These are phyloP conservation scores for Cylas formicarius DNA, from an alignment of 1,140 invertebrate species.

Conservation along the genomic window DNA sequence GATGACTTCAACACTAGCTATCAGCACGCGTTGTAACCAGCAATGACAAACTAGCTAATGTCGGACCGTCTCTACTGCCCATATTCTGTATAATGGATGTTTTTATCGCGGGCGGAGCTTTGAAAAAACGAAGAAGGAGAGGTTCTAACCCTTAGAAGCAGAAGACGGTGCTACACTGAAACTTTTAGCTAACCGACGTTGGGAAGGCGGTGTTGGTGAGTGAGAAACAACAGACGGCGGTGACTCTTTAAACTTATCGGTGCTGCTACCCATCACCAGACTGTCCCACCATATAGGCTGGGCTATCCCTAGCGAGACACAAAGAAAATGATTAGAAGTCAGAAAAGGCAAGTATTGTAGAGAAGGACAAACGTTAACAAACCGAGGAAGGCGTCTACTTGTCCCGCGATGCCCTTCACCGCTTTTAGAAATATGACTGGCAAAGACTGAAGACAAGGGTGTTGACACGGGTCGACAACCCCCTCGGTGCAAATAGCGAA, in stretches of 20 bases:
- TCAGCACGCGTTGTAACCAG: no score
- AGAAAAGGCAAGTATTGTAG: slow-evolving; percentile 3
- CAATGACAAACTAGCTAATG: no score
- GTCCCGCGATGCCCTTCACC: slow-evolving; percentile 84
- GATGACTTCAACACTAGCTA: no score
- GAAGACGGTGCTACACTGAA: slow-evolving; percentile 73
- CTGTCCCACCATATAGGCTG: slow-evolving; percentile 37
- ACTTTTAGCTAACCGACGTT: slow-evolving; percentile 78
- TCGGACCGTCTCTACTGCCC: no score
- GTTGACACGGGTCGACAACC: slow-evolving; percentile 79
- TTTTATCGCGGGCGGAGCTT: neutral
- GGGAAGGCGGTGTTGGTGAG: slow-evolving; percentile 69
- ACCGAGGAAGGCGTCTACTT: slow-evolving; percentile 95
- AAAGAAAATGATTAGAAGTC: slow-evolving; percentile 11
- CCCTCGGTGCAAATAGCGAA: slow-evolving; percentile 47
- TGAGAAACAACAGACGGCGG: slow-evolving; percentile 40
- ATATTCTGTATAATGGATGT: neutral
- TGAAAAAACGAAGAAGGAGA: slow-evolving; percentile 16
- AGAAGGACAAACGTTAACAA: slow-evolving; percentile 34
- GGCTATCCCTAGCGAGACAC: slow-evolving; percentile 32
- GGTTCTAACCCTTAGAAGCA: slow-evolving; percentile 38
- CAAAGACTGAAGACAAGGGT: slow-evolving; percentile 80
- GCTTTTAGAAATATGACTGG: slow-evolving; percentile 89
- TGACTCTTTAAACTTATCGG: slow-evolving; percentile 34
- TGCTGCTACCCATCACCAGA: slow-evolving; percentile 35